phyloP scores from a whole-genome alignment of 2,888 invertebrate genomes.

The Brachynemurus nebulosus region DNA sequence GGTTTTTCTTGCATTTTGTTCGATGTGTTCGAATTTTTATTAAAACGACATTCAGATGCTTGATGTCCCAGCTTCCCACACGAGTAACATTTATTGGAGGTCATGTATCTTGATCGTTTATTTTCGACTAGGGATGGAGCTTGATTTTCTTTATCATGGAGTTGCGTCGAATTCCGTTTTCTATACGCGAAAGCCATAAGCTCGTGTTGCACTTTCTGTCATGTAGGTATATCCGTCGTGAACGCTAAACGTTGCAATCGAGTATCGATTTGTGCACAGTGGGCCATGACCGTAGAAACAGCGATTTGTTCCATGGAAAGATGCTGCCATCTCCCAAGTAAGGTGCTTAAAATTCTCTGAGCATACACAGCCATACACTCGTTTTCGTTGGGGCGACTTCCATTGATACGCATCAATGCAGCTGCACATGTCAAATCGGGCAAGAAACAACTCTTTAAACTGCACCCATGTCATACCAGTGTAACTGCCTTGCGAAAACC shows the following conservation, averaged over 20 bases:
- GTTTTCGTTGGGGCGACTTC: constrained; percentile 10
- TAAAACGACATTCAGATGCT: too few species aligned
- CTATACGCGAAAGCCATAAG: constrained; percentile 7
- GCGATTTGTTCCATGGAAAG: constrained; percentile 8
- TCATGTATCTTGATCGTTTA: too few species aligned
- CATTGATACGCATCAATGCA: constrained; percentile 6
- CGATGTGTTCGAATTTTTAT: too few species aligned
- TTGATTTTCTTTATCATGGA: too few species aligned
- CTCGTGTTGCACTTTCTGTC: constrained; percentile 11
- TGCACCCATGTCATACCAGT: constrained; percentile 12
- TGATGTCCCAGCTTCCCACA: too few species aligned
- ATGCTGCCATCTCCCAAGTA: constrained; percentile 1
- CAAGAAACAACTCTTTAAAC: constrained; percentile 11
- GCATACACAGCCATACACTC: constrained; percentile 13
- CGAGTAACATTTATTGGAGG: too few species aligned
- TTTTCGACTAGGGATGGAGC: too few species aligned
- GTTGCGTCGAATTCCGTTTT: too few species aligned
- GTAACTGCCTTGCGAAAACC: constrained; percentile 11
- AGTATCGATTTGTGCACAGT: constrained; percentile 10
- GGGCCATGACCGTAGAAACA: constrained; percentile 12
- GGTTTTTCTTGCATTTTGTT: too few species aligned
- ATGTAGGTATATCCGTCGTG: constrained; percentile 12
- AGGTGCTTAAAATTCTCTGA: constrained; percentile 5
- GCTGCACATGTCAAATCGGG: constrained; percentile 11
- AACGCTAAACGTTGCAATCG: constrained; percentile 12